Evolutionary conservation across 2,113 vertebrate genomes (phyloP).

Genomic region (Psettodes erumei): DNA sequence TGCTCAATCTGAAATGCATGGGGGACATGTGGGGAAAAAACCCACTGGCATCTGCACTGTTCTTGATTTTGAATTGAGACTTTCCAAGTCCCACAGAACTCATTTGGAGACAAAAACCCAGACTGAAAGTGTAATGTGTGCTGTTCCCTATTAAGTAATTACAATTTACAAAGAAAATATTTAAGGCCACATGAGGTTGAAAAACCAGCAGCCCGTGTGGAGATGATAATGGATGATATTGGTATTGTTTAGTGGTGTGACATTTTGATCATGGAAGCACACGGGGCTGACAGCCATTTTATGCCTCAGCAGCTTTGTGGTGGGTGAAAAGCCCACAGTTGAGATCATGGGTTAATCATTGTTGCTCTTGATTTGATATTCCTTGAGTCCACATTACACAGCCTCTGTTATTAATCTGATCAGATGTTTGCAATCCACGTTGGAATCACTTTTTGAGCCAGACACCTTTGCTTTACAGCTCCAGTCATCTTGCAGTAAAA

Average conservation of each 20-base stretch:
- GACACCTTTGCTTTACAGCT: no score
- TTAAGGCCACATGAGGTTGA: background rate
- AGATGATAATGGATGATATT: conserved; percentile 4
- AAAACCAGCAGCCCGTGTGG: background rate
- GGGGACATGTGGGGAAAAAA: no score
- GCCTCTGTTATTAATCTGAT: background rate
- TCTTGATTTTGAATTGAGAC: no score
- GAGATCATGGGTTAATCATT: background rate
- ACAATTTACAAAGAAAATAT: background rate
- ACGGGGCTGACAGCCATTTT: background rate
- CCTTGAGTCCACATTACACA: background rate
- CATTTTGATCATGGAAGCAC: conserved; percentile 2
- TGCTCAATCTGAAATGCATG: no score
- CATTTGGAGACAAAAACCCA: no score
- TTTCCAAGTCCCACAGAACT: no score
- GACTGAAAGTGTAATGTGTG: no score
- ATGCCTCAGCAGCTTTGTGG: conserved; percentile 10
- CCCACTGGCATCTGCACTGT: no score
- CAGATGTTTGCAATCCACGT: background rate
- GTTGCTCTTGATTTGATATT: background rate
- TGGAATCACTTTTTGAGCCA: no score
- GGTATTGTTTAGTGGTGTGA: background rate
- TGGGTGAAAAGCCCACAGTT: background rate
- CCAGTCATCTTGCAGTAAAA: no score
- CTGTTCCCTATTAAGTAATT: no score